A percentile compares a stretch with the other conserved stretches of the same genome.
Evolutionary conservation across 2,888 invertebrate genomes (phyloP).

Genomic region (Chrysolina oricalcia): DNA sequence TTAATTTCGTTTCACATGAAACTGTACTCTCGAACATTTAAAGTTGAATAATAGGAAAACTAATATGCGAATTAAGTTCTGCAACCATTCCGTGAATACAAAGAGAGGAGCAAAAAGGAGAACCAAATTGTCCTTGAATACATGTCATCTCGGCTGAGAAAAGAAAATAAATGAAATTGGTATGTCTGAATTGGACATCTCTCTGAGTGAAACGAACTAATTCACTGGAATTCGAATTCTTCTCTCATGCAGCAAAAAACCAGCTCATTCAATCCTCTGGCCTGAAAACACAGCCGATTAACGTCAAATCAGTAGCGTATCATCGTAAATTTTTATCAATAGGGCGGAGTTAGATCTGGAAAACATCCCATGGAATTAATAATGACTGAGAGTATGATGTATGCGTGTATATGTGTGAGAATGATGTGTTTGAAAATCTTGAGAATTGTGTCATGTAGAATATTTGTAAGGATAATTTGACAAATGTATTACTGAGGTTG

Average conservation of each 20-base stretch:
- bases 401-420: too few relatives aligned
- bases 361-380: too few relatives aligned
- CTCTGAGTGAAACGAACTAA: constrained; percentile 6
- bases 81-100: background rate
- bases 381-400: too few relatives aligned
- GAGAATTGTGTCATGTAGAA: too few relatives aligned
- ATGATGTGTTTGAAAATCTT: too few relatives aligned
- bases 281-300: background rate
- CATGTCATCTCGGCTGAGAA: background rate
- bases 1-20: too few relatives aligned
- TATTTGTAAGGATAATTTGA: too few relatives aligned
- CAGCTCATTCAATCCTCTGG: background rate
- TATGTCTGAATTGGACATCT: background rate
- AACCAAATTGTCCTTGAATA: background rate
- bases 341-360: too few relatives aligned
- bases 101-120: background rate
- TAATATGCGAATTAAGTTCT: background rate
- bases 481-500: too few relatives aligned
- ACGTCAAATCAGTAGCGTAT: background rate
- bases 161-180: background rate
- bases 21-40: too few relatives aligned
- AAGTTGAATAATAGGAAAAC: too few relatives aligned
- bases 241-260: constrained; percentile 7
- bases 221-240: constrained; percentile 8
- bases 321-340: background rate